phyloP scores from a whole-genome alignment of 2,113 vertebrate species.

The Butorides virescens region DNA sequence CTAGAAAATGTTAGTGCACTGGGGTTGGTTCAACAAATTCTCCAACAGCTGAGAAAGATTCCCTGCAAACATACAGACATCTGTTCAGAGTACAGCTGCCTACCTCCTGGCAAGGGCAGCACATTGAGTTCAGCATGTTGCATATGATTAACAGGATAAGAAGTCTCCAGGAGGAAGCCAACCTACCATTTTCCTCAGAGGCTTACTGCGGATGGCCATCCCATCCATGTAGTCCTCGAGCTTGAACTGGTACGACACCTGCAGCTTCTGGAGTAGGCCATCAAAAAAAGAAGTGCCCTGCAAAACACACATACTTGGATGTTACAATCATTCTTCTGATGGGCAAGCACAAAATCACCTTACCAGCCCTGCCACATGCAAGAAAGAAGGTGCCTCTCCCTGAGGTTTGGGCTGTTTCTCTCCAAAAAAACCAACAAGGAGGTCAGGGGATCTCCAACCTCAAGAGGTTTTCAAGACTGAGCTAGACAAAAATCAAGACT shows the following conservation, averaged over 20 bases:
- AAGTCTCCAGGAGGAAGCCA: neutral
- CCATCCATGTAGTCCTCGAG: slow-evolving; percentile 97
- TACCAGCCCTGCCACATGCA: fast-evolving
- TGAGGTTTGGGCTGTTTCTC: neutral
- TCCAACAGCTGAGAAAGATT: neutral
- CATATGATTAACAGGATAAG: neutral
- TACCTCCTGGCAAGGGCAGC: neutral
- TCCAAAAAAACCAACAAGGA: neutral
- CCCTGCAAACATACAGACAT: neutral
- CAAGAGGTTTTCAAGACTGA: neutral
- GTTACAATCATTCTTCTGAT: neutral
- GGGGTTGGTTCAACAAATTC: neutral
- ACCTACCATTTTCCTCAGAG: slow-evolving; percentile 90
- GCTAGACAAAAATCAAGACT: neutral
- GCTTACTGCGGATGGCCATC: slow-evolving; percentile 91
- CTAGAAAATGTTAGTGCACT: neutral
- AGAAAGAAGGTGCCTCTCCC: neutral
- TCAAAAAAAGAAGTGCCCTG: slow-evolving; percentile 95
- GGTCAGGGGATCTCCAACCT: neutral
- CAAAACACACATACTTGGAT: neutral
- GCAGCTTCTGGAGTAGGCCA: slow-evolving; percentile 90
- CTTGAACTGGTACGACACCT: slow-evolving; percentile 92
- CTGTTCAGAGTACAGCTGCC: neutral
- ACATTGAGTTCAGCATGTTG: neutral
- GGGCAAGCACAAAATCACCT: neutral